Evolutionary conservation across 2,797 vertebrate genomes (phyloP).

Genomic region (Pipistrellus pipistrellus): DNA sequence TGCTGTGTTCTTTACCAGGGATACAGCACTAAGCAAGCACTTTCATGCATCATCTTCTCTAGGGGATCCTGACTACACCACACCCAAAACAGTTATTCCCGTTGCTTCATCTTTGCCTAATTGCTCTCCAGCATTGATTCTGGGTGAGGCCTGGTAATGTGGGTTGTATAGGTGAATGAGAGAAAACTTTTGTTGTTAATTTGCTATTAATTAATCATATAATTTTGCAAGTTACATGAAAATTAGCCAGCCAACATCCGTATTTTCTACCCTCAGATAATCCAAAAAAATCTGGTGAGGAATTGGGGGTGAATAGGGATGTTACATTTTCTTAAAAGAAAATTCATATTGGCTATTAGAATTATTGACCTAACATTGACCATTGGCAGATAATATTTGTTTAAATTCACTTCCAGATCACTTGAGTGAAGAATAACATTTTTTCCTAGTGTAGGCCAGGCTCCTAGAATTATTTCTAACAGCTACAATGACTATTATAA

Average conservation of each 20-base stretch:
- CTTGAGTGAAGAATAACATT: constrained; percentile 63
- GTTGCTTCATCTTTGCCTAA: not conserved
- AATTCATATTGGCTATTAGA: constrained; percentile 49
- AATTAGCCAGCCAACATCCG: not conserved
- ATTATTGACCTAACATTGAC: constrained; percentile 66
- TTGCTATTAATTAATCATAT: not conserved
- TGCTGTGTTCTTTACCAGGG: not conserved
- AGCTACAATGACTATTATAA: constrained; percentile 52
- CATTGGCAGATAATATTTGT: constrained; percentile 52
- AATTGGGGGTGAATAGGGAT: too few species aligned
- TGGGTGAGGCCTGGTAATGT: not conserved
- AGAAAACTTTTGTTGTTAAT: not conserved
- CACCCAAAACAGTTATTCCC: not conserved
- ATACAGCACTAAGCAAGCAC: not conserved
- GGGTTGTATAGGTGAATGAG: not conserved
- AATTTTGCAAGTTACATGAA: not conserved
- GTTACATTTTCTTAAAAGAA: constrained; percentile 40
- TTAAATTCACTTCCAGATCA: constrained; percentile 66
- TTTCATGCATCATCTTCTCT: not conserved
- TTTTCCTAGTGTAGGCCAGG: not conserved
- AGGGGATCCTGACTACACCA: not conserved
- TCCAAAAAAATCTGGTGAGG: not conserved
- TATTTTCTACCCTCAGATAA: not conserved
- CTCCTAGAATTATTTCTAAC: constrained; percentile 49
- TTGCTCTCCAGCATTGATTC: not conserved